Conservation (phyloP, 2,113 vertebrate species). For the Sarotherodon lohbergeri region DNA sequence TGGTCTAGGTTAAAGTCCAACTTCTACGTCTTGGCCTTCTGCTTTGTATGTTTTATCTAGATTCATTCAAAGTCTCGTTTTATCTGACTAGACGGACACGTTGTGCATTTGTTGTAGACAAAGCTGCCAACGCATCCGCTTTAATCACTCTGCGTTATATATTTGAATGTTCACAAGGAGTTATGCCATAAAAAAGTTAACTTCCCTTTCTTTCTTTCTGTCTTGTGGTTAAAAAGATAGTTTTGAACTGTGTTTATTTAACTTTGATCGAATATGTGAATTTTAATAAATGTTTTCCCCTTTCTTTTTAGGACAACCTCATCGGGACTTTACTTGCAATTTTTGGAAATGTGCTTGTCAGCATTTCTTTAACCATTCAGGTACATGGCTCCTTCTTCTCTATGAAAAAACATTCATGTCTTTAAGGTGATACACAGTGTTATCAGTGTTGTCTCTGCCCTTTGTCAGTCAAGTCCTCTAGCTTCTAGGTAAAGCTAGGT, state of each 20-base stretch:
- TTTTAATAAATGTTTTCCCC: not conserved
- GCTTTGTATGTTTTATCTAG: not conserved
- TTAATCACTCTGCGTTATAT: not conserved
- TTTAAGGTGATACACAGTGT: not conserved
- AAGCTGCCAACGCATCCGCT: not conserved
- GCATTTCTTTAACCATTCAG: conserved; percentile 91
- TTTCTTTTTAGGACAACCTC: conserved; percentile 82
- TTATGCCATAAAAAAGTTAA: not conserved
- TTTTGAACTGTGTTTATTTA: not conserved
- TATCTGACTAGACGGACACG: not conserved
- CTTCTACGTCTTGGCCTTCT: not conserved
- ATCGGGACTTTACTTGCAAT: conserved; percentile 93
- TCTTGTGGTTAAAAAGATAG: not conserved
- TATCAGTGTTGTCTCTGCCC: not conserved
- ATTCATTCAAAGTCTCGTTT: not conserved
- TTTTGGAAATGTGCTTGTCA: conserved; percentile 90
- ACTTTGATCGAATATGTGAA: not conserved
- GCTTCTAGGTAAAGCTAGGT: not conserved
- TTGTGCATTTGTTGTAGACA: not conserved
- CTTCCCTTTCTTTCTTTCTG: not conserved
- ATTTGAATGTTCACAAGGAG: not conserved
- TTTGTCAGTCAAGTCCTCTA: not conserved
- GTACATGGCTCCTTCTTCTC: conserved; percentile 51
- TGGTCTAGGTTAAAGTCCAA: not conserved
- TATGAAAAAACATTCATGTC: not conserved